Evolutionary conservation across 2,797 vertebrate genomes (phyloP), one percentile per base, ranked within the genome.

Genomic region (Lophius americanus): DNA sequence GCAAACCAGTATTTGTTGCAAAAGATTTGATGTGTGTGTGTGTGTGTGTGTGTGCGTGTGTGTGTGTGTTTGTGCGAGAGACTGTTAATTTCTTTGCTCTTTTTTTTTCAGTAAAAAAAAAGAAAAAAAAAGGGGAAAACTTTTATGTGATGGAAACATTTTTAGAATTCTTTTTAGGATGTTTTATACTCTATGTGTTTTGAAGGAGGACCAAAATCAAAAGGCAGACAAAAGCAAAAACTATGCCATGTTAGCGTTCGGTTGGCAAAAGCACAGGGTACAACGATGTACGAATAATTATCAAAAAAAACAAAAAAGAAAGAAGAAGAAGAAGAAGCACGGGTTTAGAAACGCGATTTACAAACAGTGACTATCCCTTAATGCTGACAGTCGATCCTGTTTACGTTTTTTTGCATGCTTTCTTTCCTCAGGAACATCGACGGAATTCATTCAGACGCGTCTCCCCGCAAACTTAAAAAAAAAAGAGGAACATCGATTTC

Each of bases 161-260:
- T 94, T 92, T 92, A 91, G 90, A 91, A 88, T 93, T 93, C 90
- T 94, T 94, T 94, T 93, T 94, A 92, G 91, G 92, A 93, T 91
- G 91, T 94, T 94, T 95, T 94, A 89, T 94, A 95, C 91, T 90
- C 83, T 92, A 89, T 84, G 87, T 93, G 87, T 94, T 86, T 91
- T 91, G 85, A 93, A 83, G 87, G 92, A 93, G 94, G 93, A 95
- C 93, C 94, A 95, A 94, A 93, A 92, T 87, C 85, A 89, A 83
- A 83, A 92, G 88, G 91, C 89, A 92, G 89, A 90, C 86, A 89
- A 86, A 93, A 92, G 92, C 92, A 93, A 94, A 94, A 93, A 93
- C 85, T 86, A 92, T 89, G 91, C 91, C 85, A 85, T 87, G 23
- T 89, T 83, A 86, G 87, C 83, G 87, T 93, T 84, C 47, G 83